Evolutionary conservation across 1,140 invertebrate genomes (phyloP).

Genomic region (Aphelinus atriplicis): DNA sequence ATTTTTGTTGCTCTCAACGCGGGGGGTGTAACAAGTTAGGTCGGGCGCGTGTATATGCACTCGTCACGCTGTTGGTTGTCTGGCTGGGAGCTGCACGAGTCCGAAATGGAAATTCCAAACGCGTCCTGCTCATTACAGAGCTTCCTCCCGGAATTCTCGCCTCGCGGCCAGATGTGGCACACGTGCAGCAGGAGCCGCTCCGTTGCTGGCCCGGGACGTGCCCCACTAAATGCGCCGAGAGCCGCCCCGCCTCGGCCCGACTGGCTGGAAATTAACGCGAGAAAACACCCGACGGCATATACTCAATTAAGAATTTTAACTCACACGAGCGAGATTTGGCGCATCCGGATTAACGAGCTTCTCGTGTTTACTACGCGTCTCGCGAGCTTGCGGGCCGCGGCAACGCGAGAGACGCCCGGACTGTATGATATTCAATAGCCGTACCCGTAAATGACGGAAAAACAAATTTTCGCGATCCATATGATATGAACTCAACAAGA

Average conservation of each 20-base stretch:
- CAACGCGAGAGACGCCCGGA: too few relatives aligned
- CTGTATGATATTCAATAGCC: too few relatives aligned
- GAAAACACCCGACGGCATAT: not conserved
- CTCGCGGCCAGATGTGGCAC: conserved; percentile 26
- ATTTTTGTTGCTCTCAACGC: not conserved
- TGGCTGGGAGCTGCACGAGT: not conserved
- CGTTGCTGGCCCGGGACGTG: not conserved
- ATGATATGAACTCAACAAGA: too few relatives aligned
- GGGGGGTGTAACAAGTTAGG: too few relatives aligned
- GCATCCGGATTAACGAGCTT: too few relatives aligned
- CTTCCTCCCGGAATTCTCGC: conserved; percentile 33
- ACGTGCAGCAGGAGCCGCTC: conserved; percentile 7
- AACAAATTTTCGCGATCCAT: too few relatives aligned
- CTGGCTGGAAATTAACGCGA: not conserved
- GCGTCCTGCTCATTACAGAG: conserved; percentile 23
- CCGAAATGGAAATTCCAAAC: conserved; percentile 31
- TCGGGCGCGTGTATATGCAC: too few relatives aligned
- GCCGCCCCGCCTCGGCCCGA: not conserved
- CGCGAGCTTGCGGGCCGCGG: too few relatives aligned
- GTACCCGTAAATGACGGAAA: too few relatives aligned
- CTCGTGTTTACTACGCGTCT: too few relatives aligned
- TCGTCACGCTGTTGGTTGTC: not conserved
- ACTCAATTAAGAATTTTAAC: conserved; percentile 30
- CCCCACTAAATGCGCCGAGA: conserved; percentile 11
- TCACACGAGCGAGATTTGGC: too few relatives aligned